Evolutionary conservation across 2,888 invertebrate species (phyloP).

Genomic region (Ryuthela nishihirai): DNA sequence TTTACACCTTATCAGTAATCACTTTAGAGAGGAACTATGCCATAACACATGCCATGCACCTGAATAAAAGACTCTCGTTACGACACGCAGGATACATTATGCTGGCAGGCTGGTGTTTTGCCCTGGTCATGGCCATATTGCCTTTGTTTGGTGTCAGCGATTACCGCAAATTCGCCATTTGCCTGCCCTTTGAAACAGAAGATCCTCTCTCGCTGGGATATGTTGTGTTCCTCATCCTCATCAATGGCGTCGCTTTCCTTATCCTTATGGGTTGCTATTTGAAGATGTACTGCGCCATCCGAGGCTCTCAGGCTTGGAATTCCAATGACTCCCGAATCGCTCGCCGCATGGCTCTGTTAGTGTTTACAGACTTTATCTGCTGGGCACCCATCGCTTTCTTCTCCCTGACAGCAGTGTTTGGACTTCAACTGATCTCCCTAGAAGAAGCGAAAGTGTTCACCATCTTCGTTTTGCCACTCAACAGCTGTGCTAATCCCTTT

Average conservation of each 20-base stretch:
- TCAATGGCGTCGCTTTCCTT: slow-evolving; percentile 90
- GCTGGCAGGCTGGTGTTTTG: slow-evolving; percentile 86
- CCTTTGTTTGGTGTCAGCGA: slow-evolving; percentile 90
- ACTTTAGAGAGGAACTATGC: slow-evolving; percentile 94
- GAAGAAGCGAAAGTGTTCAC: slow-evolving; percentile 93
- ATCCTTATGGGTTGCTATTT: slow-evolving; percentile 93
- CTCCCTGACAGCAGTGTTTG: slow-evolving; percentile 88
- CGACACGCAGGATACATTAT: slow-evolving; percentile 89
- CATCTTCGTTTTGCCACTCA: slow-evolving; percentile 90
- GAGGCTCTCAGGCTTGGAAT: slow-evolving; percentile 83
- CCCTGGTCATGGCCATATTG: slow-evolving; percentile 76
- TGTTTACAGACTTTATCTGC: slow-evolving; percentile 95
- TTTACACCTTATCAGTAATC: slow-evolving; percentile 93
- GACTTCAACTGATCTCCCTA: slow-evolving; percentile 80
- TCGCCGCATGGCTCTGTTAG: slow-evolving; percentile 91
- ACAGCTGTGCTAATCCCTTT: slow-evolving; percentile 97
- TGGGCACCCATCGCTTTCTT: slow-evolving; percentile 98
- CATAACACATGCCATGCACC: slow-evolving; percentile 95
- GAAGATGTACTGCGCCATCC: slow-evolving; percentile 95
- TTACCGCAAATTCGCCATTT: slow-evolving; percentile 94
- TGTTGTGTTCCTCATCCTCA: slow-evolving; percentile 81
- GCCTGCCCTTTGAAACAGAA: slow-evolving; percentile 88
- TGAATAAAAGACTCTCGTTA: slow-evolving; percentile 87
- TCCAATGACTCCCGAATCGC: slow-evolving; percentile 95
- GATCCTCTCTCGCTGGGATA: slow-evolving; percentile 75